Evolutionary conservation across 92 coral and sea anemone species (phyloP).

Genomic region (Metridium senile): DNA sequence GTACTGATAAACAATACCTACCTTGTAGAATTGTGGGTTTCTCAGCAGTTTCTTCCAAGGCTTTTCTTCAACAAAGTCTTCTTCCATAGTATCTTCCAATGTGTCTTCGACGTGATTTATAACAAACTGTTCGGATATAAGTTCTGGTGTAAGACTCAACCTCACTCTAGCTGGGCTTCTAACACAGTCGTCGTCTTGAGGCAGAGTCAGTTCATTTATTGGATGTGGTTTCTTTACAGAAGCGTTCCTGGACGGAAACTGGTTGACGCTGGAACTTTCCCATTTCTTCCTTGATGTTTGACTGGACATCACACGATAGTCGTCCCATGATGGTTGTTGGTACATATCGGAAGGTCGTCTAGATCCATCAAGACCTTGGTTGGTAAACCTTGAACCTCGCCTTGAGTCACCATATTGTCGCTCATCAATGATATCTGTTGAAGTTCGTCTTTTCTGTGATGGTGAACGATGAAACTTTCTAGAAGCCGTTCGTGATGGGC

Average conservation of each 20-base stretch:
- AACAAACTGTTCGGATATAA: background rate
- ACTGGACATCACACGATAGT: background rate
- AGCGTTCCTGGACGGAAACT: background rate
- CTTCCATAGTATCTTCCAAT: background rate
- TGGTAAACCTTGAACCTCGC: constrained; percentile 6
- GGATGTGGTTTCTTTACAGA: background rate
- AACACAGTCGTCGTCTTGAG: background rate
- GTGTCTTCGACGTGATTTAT: constrained; percentile 7
- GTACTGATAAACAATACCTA: background rate
- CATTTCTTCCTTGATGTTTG: constrained; percentile 4
- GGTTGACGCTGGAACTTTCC: constrained; percentile 2
- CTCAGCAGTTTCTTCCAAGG: constrained; percentile 60
- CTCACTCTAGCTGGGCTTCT: background rate
- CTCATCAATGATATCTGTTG: background rate
- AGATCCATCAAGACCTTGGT: background rate
- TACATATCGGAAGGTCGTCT: background rate
- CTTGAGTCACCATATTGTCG: background rate
- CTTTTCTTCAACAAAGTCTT: background rate
- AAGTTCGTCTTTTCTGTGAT: background rate
- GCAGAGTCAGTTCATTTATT: background rate
- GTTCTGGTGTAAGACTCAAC: constrained; percentile 1
- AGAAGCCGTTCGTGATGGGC: constrained; percentile 4
- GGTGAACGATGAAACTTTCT: constrained; percentile 8
- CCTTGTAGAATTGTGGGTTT: constrained; percentile 60
- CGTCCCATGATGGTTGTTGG: background rate